Evolutionary conservation across 2,797 vertebrate genomes (phyloP), one percentile per base, ranked within the genome.

Genomic region (Jordanella pulchra): DNA sequence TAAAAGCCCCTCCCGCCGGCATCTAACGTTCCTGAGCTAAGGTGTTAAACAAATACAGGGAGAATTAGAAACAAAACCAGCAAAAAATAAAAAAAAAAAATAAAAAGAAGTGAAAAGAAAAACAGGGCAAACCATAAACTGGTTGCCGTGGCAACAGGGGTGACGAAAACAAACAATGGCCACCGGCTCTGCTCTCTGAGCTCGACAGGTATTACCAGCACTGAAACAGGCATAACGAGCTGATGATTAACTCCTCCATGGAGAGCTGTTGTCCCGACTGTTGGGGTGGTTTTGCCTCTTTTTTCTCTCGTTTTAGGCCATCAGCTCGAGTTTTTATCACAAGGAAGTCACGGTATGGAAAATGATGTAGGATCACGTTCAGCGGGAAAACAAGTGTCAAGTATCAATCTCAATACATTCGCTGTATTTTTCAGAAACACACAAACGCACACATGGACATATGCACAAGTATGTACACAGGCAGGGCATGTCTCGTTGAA

Each of bases 341-440:
- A 35, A 73, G 67, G 67, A 76, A 71, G 75, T 76, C 76, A 71
- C 6, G 2, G 60, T 50, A 15, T 47, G 67, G 64, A 69, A 53
- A 44, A 65, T 69, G 45, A 69, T 28, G 73, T 30, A 69, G 32
- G 72, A 83, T 56, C 72, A 87, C 69, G 64, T 83, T 47, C 48
- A 7, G 71, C 53, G 67, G 11, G 42, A 73, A 77, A 54, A 23
- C 21, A 47, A 68, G 66, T 15, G 81, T 93, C 85, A 91, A 92
- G 90, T 93, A 91, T 85, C 79, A 81, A 88, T 91, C 84, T 86
- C 81, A 88, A 76, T 89, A 93, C 90, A 93, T 93, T 89, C 88
- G 18, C 85, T 74, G 80, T 69, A 91, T 82, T 84, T 79, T 87
- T 79, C 87, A n/a, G 84, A 61, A 84, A 81, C 73, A 81, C 75